Percentiles rank a stretch among this genome's conserved stretches.
Conservation (phyloP, 1,140 invertebrate species). For the Odontomachus brunneus region DNA sequence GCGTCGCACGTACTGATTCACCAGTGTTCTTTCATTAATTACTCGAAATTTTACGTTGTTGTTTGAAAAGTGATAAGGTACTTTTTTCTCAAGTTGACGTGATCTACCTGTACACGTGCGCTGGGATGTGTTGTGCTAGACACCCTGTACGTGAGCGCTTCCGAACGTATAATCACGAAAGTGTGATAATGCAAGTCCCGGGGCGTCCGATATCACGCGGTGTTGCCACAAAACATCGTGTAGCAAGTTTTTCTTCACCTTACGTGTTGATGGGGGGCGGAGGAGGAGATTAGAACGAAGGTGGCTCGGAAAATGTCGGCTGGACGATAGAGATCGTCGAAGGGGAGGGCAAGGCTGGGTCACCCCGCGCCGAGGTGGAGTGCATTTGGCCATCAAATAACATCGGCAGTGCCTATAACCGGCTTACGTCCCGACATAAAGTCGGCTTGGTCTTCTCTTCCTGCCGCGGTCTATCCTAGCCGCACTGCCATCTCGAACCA, state of each 20-base stretch:
- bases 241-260: constrained; percentile 44
- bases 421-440: constrained; percentile 85
- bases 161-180: constrained; percentile 1
- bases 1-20: too few relatives aligned
- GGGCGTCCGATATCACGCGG: neutral
- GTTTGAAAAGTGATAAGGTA: too few relatives aligned
- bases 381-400: constrained; percentile 87
- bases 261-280: constrained; percentile 47
- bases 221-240: constrained; percentile 46
- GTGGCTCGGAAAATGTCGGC: constrained; percentile 70
- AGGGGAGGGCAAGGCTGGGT: constrained; percentile 56
- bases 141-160: too few relatives aligned
- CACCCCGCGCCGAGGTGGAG: constrained; percentile 76
- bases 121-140: too few relatives aligned
- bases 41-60: too few relatives aligned
- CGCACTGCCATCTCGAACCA: constrained; percentile 80
- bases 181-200: neutral
- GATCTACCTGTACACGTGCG: too few relatives aligned
- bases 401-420: constrained; percentile 85
- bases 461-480: constrained; percentile 77
- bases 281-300: constrained; percentile 49
- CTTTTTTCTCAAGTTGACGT: too few relatives aligned
- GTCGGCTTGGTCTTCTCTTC: constrained; percentile 81
- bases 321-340: constrained; percentile 76
- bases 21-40: too few relatives aligned